Percentiles rank a stretch among this genome's conserved stretches.
phyloP scores from a whole-genome alignment of 2,113 vertebrate genomes.

The Ctenodactylus gundi region DNA sequence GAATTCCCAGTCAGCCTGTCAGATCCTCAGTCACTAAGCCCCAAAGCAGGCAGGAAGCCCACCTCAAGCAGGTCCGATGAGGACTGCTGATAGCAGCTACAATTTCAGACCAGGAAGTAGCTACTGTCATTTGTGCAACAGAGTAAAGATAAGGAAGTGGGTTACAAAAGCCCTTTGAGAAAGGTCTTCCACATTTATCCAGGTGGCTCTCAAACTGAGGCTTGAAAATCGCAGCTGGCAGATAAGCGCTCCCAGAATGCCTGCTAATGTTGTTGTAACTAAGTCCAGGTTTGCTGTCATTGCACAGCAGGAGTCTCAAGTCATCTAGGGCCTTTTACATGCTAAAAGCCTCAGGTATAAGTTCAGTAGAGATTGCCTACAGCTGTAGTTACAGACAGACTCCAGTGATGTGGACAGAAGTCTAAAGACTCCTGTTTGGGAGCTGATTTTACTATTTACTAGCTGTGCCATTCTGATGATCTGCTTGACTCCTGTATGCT shows the following conservation, averaged over 20 bases:
- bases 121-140: not conserved
- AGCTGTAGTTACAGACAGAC: not conserved
- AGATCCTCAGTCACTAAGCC: conserved; percentile 14
- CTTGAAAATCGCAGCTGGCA: not conserved
- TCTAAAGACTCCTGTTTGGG: not conserved
- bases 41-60: conserved; percentile 34
- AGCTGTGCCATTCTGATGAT: not conserved
- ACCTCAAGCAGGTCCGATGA: conserved; percentile 34
- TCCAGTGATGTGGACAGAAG: not conserved
- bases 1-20: conserved; percentile 4
- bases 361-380: not conserved
- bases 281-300: conserved; percentile 15
- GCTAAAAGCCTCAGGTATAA: not conserved
- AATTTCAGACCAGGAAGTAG: conserved; percentile 15
- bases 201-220: not conserved
- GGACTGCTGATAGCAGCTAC: not conserved
- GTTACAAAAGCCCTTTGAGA: conserved; percentile 47
- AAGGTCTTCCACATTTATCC: not conserved
- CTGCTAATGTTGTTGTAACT: not conserved
- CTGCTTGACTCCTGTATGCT: not conserved
- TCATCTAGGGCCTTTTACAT: not conserved
- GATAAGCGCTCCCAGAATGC: not conserved
- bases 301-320: too few species aligned
- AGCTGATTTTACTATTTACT: not conserved
- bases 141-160: conserved; percentile 10